Conservation (phyloP, 2,888 invertebrate species). For the Brachyptera putata region DNA sequence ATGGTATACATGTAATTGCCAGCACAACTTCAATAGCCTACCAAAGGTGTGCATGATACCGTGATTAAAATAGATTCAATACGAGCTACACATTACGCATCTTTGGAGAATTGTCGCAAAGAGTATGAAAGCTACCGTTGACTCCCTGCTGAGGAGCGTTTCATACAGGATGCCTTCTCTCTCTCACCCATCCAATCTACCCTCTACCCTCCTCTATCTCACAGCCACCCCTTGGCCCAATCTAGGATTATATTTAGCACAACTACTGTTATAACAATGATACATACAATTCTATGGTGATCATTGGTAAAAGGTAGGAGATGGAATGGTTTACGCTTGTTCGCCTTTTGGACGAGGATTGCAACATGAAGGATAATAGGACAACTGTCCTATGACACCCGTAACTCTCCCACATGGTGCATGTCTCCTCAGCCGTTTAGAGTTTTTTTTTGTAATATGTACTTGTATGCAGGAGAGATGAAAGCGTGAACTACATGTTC, state of each 20-base stretch:
- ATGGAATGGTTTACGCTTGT: constrained; percentile 16
- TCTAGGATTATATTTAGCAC: constrained; percentile 9
- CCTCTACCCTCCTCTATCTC: neutral
- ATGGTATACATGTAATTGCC: constrained; percentile 9
- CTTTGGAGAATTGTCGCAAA: constrained; percentile 14
- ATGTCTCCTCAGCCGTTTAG: neutral
- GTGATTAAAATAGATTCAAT: constrained; percentile 19
- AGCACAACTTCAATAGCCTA: constrained; percentile 9
- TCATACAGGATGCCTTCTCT: neutral
- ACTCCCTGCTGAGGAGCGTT: constrained; percentile 15
- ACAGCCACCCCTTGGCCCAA: neutral
- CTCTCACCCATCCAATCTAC: neutral
- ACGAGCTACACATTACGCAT: constrained; percentile 26
- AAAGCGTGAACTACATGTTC: neutral
- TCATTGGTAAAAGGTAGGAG: constrained; percentile 9
- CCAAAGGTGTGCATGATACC: constrained; percentile 23
- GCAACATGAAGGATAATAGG: constrained; percentile 11
- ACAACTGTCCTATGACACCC: too few relatives aligned
- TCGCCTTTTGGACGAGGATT: constrained; percentile 17
- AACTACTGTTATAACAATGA: constrained; percentile 6
- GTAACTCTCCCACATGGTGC: neutral
- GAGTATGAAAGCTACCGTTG: constrained; percentile 4
- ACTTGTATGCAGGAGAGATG: too few relatives aligned
- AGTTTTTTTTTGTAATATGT: too few relatives aligned
- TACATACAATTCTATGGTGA: neutral